A percentile compares a stretch with the other conserved stretches of the same genome.
Conservation (phyloP, 2,888 invertebrate species). For the Alloplasta piceator region DNA sequence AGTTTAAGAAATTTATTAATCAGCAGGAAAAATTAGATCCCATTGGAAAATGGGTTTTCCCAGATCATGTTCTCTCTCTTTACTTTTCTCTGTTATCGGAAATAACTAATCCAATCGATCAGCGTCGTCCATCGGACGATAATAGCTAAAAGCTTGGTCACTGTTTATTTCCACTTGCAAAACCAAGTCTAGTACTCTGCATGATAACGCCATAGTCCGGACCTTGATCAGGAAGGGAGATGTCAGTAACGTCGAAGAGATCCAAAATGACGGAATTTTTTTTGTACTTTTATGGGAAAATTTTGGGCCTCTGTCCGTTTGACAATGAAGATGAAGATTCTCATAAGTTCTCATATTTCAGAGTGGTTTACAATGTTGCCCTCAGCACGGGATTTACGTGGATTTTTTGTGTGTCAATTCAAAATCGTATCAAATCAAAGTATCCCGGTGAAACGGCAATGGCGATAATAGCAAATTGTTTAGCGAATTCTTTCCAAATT, state of each 20-base stretch:
- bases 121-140: not conserved
- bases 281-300: conserved; percentile 13
- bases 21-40: no score
- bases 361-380: conserved; percentile 39
- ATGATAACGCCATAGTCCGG: not conserved
- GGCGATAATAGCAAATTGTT: conserved; percentile 18
- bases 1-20: not conserved
- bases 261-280: not conserved
- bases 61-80: not conserved
- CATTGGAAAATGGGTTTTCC: no score
- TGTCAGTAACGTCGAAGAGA: not conserved
- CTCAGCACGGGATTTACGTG: conserved; percentile 4
- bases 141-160: not conserved
- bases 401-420: not conserved
- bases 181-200: not conserved
- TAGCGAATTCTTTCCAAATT: conserved; percentile 7
- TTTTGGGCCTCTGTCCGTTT: conserved; percentile 34
- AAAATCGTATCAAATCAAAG: not conserved
- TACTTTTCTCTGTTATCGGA: not conserved
- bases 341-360: conserved; percentile 32
- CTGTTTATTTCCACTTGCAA: not conserved
- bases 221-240: not conserved
- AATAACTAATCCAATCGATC: conserved; percentile 2
- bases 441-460: conserved; percentile 31
- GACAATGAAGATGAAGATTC: not conserved